phyloP scores from a whole-genome alignment of 2,888 invertebrate genomes.

The Odontocolon sp. region DNA sequence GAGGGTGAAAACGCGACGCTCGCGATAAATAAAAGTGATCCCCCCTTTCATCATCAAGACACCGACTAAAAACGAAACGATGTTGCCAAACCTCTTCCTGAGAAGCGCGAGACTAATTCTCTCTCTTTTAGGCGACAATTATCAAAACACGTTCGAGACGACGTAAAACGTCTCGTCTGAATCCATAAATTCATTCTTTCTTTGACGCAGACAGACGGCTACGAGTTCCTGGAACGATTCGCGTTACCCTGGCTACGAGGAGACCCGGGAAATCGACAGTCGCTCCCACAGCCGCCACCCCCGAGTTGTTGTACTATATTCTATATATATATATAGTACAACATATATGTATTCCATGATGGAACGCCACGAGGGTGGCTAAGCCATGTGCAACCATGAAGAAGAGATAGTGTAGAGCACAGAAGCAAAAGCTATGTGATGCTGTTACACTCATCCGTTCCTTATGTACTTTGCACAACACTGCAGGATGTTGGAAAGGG shows the following conservation, averaged over 20 bases:
- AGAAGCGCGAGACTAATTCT: too few relatives aligned
- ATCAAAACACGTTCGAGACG: background rate
- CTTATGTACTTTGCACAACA: background rate
- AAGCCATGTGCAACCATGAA: conserved; percentile 12
- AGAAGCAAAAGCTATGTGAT: background rate
- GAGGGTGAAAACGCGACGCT: background rate
- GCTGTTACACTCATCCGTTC: too few relatives aligned
- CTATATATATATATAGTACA: too few relatives aligned
- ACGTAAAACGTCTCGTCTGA: background rate
- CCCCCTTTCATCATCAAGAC: conserved; percentile 9
- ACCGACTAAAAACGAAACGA: conserved; percentile 17
- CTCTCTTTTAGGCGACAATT: background rate
- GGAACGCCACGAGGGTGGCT: conserved; percentile 21
- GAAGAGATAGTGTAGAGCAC: background rate
- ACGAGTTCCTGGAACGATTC: conserved; percentile 1
- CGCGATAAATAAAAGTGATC: conserved; percentile 30
- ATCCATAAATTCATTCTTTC: background rate
- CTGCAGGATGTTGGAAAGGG: conserved; percentile 24
- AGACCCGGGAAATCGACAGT: conserved; percentile 47
- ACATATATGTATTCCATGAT: too few relatives aligned
- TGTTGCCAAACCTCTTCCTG: conserved; percentile 49
- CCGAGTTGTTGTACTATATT: too few relatives aligned
- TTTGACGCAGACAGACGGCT: background rate
- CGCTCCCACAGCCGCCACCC: background rate
- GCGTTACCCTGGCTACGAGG: conserved; percentile 55